phyloP scores from a whole-genome alignment of 2,797 vertebrate species.

The Melanotaenia boesemani region DNA sequence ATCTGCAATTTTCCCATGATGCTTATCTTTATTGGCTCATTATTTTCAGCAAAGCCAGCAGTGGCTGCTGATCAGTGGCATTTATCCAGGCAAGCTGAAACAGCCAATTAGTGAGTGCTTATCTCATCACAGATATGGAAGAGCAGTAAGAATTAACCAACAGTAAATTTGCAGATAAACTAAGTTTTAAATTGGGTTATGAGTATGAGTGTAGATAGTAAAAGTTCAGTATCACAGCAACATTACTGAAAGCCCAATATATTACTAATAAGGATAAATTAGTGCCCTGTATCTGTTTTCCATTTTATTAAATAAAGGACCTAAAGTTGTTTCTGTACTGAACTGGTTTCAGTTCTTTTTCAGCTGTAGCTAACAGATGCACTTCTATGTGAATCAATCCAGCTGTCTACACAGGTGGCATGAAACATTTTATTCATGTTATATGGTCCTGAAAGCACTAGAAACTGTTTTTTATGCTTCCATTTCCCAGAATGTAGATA shows the following conservation, averaged over 20 bases:
- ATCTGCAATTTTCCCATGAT: slow-evolving; percentile 78
- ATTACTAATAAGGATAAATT: neutral
- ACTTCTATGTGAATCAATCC: slow-evolving; percentile 1
- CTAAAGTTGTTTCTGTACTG: neutral
- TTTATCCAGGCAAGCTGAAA: slow-evolving; percentile 74
- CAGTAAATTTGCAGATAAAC: slow-evolving; percentile 41
- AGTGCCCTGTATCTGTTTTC: too few relatives aligned
- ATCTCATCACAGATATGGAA: slow-evolving; percentile 75
- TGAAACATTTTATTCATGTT: neutral
- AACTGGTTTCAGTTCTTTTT: neutral
- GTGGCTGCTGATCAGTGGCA: slow-evolving; percentile 79
- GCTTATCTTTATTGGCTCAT: slow-evolving; percentile 82
- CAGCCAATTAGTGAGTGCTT: slow-evolving; percentile 82
- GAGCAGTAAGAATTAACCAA: slow-evolving; percentile 70
- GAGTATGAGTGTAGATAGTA: slow-evolving; percentile 8
- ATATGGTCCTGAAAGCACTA: neutral
- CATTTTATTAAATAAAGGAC: too few relatives aligned
- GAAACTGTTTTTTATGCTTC: slow-evolving; percentile 1
- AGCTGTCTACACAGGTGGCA: neutral
- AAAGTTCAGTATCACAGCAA: slow-evolving; percentile 8
- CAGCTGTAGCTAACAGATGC: neutral
- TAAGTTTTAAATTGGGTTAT: slow-evolving; percentile 44
- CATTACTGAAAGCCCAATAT: neutral
- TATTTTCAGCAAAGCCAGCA: slow-evolving; percentile 67
- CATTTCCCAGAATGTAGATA: neutral